Evolutionary conservation across 2,888 invertebrate genomes (phyloP).

Genomic region (Drosophila kokeensis): DNA sequence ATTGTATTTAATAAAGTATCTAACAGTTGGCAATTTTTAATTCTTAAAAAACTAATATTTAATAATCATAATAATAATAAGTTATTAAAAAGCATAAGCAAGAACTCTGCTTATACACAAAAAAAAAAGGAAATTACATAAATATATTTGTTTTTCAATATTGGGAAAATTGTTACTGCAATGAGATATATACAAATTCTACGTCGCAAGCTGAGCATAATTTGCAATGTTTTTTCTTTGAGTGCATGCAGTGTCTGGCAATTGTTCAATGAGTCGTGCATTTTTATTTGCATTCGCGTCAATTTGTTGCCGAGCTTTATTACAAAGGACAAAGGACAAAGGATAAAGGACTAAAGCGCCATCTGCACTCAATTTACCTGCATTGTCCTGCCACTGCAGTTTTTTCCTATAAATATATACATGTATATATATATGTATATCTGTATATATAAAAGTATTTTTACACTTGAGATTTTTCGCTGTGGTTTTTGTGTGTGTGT

Average conservation of each 20-base stretch:
- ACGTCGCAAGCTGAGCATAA: no score
- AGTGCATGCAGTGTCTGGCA: slow-evolving; percentile 35
- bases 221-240: background rate
- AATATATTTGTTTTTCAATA: no score
- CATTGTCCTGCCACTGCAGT: slow-evolving; percentile 69
- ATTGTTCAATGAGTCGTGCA: slow-evolving; percentile 76
- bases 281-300: slow-evolving; percentile 75
- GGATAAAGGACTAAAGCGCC: slow-evolving; percentile 42
- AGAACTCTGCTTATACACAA: no score
- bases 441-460: slow-evolving; percentile 26
- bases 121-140: no score
- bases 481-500: slow-evolving; percentile 18
- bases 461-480: slow-evolving; percentile 64
- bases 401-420: slow-evolving; percentile 23
- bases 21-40: background rate
- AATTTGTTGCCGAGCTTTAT: slow-evolving; percentile 69
- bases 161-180: no score
- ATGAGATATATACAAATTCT: no score
- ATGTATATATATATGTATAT: background rate
- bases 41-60: background rate
- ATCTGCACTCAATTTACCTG: slow-evolving; percentile 81
- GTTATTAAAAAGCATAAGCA: no score
- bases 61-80: no score
- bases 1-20: background rate
- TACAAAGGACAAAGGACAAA: slow-evolving; percentile 38